Evolutionary conservation across 2,113 vertebrate genomes (phyloP).

Genomic region (Salvator merianae): DNA sequence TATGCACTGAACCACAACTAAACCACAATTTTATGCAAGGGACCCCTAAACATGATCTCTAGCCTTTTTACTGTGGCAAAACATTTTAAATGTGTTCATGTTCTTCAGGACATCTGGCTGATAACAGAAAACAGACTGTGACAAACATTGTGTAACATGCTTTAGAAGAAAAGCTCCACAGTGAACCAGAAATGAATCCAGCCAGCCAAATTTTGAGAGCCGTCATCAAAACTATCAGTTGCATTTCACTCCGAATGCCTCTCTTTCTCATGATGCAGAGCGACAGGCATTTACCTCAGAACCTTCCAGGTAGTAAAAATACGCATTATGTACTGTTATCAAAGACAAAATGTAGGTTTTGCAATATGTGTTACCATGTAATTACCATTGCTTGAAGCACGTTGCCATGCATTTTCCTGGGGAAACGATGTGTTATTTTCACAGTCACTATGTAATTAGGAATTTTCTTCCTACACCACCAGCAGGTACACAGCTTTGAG

Average conservation of each 20-base stretch:
- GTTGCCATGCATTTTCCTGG: constrained; percentile 2
- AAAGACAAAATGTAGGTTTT: background rate
- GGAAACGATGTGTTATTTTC: constrained; percentile 26
- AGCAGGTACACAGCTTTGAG: constrained; percentile 16
- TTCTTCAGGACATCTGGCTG: background rate
- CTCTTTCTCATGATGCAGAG: background rate
- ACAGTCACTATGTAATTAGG: constrained; percentile 30
- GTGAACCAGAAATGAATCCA: background rate
- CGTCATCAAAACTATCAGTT: background rate
- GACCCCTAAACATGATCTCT: too few relatives aligned
- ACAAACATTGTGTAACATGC: background rate
- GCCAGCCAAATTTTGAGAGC: background rate
- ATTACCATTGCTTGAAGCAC: constrained; percentile 12
- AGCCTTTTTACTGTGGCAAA: too few relatives aligned
- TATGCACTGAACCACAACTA: too few relatives aligned
- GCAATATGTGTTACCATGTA: background rate
- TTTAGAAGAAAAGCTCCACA: background rate
- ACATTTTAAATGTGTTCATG: background rate
- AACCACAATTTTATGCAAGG: too few relatives aligned
- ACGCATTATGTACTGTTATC: background rate
- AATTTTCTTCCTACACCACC: background rate
- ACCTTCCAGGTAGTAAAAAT: background rate
- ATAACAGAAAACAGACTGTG: background rate
- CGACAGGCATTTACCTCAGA: background rate
- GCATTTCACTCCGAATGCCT: background rate